phyloP scores from a whole-genome alignment of 2,113 vertebrate genomes.

The Fukomys damarensis region DNA sequence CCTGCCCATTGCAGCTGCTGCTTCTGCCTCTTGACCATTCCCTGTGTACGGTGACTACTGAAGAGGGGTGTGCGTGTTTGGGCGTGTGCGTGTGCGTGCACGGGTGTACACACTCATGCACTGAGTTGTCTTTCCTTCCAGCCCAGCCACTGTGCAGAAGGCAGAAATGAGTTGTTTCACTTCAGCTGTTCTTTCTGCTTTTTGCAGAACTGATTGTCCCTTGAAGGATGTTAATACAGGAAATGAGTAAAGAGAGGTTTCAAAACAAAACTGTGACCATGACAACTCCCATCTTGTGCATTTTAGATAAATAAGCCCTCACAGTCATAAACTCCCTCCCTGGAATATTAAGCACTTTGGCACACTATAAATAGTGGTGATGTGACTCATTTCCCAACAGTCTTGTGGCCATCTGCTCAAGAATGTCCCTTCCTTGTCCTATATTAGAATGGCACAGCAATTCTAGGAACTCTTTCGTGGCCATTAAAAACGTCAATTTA shows the following conservation, averaged over 20 bases:
- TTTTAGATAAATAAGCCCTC: neutral
- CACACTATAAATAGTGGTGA: neutral
- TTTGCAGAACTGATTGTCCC: slow-evolving; percentile 13
- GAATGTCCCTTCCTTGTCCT: neutral
- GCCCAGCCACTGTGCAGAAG: neutral
- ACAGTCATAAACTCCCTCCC: neutral
- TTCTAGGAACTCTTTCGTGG: neutral
- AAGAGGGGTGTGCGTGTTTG: neutral
- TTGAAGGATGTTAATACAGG: slow-evolving; percentile 10
- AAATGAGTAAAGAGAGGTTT: slow-evolving; percentile 28
- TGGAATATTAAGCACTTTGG: neutral
- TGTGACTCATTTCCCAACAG: neutral
- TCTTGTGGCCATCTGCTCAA: neutral
- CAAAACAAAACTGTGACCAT: slow-evolving; percentile 35
- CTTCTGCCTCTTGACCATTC: neutral
- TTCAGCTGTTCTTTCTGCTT: neutral
- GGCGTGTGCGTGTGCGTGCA: rapidly evolving
- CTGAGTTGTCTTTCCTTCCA: neutral
- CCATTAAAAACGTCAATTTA: neutral
- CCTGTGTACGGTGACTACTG: neutral
- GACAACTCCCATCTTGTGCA: neutral
- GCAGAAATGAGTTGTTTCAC: neutral
- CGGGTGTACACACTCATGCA: rapidly evolving
- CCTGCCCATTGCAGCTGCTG: rapidly evolving
- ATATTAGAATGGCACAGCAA: neutral